Conservation (phyloP, 1,140 invertebrate genomes). For the Schmidtea mediterranea region DNA sequence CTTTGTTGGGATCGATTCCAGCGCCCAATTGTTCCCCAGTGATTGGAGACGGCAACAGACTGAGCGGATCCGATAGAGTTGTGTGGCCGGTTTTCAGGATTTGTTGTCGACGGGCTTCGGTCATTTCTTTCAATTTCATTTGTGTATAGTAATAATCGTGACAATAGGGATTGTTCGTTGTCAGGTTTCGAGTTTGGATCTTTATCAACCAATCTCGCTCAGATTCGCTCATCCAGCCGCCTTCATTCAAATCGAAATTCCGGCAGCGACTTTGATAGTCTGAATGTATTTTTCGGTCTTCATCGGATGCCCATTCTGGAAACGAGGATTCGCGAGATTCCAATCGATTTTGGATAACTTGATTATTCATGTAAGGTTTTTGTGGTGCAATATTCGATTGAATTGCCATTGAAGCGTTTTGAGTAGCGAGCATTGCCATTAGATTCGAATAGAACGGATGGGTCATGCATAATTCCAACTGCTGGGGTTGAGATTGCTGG, state of each 20-base stretch:
- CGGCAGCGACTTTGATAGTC: no score
- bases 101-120: neutral
- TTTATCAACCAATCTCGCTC: slow-evolving; percentile 77
- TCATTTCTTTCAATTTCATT: slow-evolving; percentile 10
- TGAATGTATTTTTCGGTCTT: no score
- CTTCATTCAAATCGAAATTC: slow-evolving; percentile 21
- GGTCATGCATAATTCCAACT: no score
- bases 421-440: no score
- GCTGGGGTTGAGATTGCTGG: no score
- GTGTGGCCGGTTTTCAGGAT: slow-evolving; percentile 4
- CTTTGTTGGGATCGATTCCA: neutral
- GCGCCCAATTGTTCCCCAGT: neutral
- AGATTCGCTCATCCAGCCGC: slow-evolving; percentile 56
- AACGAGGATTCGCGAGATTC: no score
- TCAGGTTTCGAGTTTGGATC: slow-evolving; percentile 57
- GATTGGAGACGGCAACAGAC: slow-evolving; percentile 17
- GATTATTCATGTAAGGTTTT: no score
- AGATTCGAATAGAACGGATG: no score
- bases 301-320: no score
- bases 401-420: no score
- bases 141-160: slow-evolving; percentile 31
- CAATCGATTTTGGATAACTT: no score
- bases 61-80: slow-evolving; percentile 19
- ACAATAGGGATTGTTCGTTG: slow-evolving; percentile 28
- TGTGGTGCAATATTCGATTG: no score